Base-by-base conservation (phyloP, 2,888 invertebrate genomes). In the Sminthurinus aureus region DNA sequence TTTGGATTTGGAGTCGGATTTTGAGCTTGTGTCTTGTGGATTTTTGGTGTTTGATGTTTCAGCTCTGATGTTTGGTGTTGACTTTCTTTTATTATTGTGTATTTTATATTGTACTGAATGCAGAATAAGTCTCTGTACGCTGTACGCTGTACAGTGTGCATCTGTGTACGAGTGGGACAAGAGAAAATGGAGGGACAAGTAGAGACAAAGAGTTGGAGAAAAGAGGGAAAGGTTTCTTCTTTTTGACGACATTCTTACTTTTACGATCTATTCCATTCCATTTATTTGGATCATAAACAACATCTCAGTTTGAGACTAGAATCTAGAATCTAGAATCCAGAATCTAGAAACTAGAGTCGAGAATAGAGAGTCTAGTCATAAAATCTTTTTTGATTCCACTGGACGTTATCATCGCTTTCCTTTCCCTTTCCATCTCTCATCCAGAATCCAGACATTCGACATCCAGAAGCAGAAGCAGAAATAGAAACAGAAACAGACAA, bases 251-350 rank as follows among this genome's bases (percentile, higher is more conserved):
- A 81, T 64, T 81, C 75, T 75, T 75, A 74, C 75, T 74, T 81
- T 81, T 81, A 75, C 74, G 75, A 75, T 75, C 75, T 51, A 75
- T 75, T 81, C 66, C 81, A 74, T 64, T 75, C 66, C 64, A 58
- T 81, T 81, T 81, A 81, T 81, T 81, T 58, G 64, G 18, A 50
- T 75, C 81, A 81, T 81, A 81, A 81, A 81, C 81, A 81, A 73
- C 75, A 75, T 81, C 74, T 81, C 81, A 79, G 78, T 64, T 79
- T 79, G 78, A 66, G 58, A 26, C 38, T 38, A 38, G 38, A 38
- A 6, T 38, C n/a, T n/a, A n/a, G n/a, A n/a, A n/a, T n/a, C n/a
- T n/a, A n/a, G n/a, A n/a, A n/a, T n/a, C n/a, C n/a, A n/a, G n/a
- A n/a, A n/a, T n/a, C n/a, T n/a, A n/a, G n/a, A n/a, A n/a, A n/a